Percentiles rank a stretch among this genome's conserved stretches.
These are phyloP conservation scores for Aplysia californica DNA, from an alignment of 1,140 invertebrate genomes.

Conservation along the genomic window DNA sequence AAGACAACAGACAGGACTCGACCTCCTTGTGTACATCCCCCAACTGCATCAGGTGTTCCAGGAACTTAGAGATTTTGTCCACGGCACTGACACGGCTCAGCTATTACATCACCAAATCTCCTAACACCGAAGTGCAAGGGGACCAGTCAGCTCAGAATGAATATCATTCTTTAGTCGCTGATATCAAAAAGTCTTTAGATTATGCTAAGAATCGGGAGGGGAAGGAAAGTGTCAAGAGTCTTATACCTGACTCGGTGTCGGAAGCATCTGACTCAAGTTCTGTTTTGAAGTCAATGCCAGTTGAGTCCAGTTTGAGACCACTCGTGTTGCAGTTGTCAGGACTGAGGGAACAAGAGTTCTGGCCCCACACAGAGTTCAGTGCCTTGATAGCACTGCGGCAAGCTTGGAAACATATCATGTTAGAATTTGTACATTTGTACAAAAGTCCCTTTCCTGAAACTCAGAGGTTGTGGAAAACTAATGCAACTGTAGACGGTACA, in stretches of 20 bases:
- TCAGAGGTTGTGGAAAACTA: constrained; percentile 11
- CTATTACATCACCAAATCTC: neutral
- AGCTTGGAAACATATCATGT: neutral
- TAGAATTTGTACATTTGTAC: constrained; percentile 16
- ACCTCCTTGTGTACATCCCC: constrained; percentile 1
- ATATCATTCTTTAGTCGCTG: neutral
- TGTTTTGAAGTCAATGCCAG: no score
- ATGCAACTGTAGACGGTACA: neutral
- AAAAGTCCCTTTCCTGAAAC: constrained; percentile 4
- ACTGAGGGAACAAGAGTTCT: constrained; percentile 1
- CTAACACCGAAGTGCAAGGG: no score
- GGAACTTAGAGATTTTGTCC: neutral
- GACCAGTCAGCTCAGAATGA: neutral
- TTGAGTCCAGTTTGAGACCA: no score
- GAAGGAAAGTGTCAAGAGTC: neutral
- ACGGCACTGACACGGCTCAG: constrained; percentile 2
- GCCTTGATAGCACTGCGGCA: neutral
- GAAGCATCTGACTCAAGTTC: no score
- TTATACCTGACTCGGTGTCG: no score
- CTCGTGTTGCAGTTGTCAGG: constrained; percentile 19
- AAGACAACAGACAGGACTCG: neutral
- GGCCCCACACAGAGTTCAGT: constrained; percentile 10
- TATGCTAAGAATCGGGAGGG: neutral
- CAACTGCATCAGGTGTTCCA: constrained; percentile 7
- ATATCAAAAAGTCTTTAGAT: constrained; percentile 5